Conservation (phyloP, 2,888 invertebrate species). For the Drymonia ruficornis region DNA sequence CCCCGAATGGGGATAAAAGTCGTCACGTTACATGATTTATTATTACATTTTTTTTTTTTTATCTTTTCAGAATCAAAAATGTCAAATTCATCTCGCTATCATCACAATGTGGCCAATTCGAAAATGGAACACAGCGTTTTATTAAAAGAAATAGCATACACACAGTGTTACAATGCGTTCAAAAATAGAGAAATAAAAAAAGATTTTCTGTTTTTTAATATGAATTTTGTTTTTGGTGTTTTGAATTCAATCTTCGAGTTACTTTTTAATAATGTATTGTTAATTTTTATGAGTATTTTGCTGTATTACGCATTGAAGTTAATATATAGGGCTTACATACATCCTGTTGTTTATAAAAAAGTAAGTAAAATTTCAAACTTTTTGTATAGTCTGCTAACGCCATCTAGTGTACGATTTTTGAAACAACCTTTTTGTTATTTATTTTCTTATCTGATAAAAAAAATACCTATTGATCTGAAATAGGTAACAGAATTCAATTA, state of each 20-base stretch:
- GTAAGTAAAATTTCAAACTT: conserved; percentile 41
- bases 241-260: conserved; percentile 31
- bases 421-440: too few species aligned
- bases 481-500: too few species aligned
- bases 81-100: neutral
- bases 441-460: too few species aligned
- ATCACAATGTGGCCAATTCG: conserved; percentile 2
- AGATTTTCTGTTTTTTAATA: conserved; percentile 33
- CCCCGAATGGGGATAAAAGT: too few species aligned
- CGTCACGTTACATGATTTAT: too few species aligned
- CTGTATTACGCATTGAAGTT: conserved; percentile 43
- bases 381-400: neutral
- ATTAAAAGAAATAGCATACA: conserved; percentile 11
- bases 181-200: conserved; percentile 15
- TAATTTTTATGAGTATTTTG: conserved; percentile 41
- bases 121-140: conserved; percentile 4
- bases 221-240: conserved; percentile 34
- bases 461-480: too few species aligned
- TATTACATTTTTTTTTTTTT: too few species aligned
- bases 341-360: conserved; percentile 58
- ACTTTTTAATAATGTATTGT: conserved; percentile 33
- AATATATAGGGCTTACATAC: conserved; percentile 57
- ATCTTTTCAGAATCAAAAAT: neutral
- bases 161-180: conserved; percentile 19
- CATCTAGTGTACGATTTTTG: neutral